Evolutionary conservation across 2,113 vertebrate genomes (phyloP), one percentile per base, ranked within the genome.

Genomic region (Caracal caracal): DNA sequence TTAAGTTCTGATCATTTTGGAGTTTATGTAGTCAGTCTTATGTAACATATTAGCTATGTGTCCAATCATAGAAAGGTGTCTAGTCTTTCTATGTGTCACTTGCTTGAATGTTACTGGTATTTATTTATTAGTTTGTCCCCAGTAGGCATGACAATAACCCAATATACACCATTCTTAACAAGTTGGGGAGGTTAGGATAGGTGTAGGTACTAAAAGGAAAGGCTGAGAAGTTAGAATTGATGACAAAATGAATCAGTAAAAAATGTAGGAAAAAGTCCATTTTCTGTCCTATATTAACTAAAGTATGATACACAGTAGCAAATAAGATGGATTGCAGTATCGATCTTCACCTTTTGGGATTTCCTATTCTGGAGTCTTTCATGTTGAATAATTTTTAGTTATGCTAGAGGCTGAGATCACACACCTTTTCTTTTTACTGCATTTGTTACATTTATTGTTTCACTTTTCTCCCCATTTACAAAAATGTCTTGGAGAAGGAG

Each of bases 1-100:
- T 94, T 82, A 88, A 73, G 8, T 87, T 96, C 37, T 96, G 51
- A 68, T 94, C 26, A 79, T 92, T 95, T 88, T 91, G 86, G 12
- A 73, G 70, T 76, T 89, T 40, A 68, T 75, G 6, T 81, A 33
- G 19, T 81, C 26, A 95, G 35, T 5, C 5, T 17, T 93, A 83
- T 81, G 28, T 96, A 81, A 61, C 11, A 16, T 93, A 35, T 40
- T 93, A 91, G 49, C 13, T 49, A 24, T 40, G 8, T 89, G 12
- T 56, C 20, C 30, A 65, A 37, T 88, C 13, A 35, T 88, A 75
- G 33, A 79, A 82, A 82, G 24, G 2, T 71, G 43, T 78, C 17
- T 73, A 11, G 28, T 91, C 68, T 91, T 51, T 47, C 84, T 43
- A 8, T 94, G 28, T 51, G 35, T 92, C 13, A 51, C 16, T 94